phyloP scores from a whole-genome alignment of 2,888 invertebrate species.

The Melinaea marsaeus region DNA sequence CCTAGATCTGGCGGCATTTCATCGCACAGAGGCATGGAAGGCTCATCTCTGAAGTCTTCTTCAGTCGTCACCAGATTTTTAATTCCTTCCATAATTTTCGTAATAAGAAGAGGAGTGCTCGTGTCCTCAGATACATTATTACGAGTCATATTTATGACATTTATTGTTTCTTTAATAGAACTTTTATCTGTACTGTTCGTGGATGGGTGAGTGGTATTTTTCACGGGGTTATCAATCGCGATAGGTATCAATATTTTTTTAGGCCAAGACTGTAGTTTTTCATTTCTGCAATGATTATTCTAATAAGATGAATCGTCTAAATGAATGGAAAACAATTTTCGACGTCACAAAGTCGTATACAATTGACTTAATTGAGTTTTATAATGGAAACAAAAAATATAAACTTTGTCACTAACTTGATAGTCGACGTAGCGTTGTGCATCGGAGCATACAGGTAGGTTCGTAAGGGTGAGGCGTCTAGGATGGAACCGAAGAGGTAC shows the following conservation, averaged over 20 bases:
- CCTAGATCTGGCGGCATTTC: constrained; percentile 81
- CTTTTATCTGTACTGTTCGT: constrained; percentile 19
- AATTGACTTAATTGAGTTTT: neutral
- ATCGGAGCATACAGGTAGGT: constrained; percentile 71
- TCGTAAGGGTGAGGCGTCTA: constrained; percentile 74
- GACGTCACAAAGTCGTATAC: too few relatives aligned
- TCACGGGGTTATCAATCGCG: constrained; percentile 38
- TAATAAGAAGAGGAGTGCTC: constrained; percentile 48
- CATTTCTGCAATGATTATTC: constrained; percentile 42
- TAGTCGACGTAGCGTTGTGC: constrained; percentile 62
- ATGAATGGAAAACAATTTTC: too few relatives aligned
- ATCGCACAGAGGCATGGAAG: constrained; percentile 74
- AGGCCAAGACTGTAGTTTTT: constrained; percentile 44
- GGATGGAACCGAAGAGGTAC: constrained; percentile 82
- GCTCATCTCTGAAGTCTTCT: constrained; percentile 45
- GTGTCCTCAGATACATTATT: constrained; percentile 39
- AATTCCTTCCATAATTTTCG: constrained; percentile 52
- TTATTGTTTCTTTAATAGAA: constrained; percentile 25
- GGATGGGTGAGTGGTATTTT: constrained; percentile 35
- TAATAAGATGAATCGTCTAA: neutral
- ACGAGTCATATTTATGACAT: constrained; percentile 42
- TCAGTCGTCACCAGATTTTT: constrained; percentile 55
- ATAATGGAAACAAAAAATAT: neutral
- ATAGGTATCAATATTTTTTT: constrained; percentile 41
- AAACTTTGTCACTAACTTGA: constrained; percentile 42